phyloP scores from a whole-genome alignment of 2,113 vertebrate genomes.

The Ctenomys sociabilis region DNA sequence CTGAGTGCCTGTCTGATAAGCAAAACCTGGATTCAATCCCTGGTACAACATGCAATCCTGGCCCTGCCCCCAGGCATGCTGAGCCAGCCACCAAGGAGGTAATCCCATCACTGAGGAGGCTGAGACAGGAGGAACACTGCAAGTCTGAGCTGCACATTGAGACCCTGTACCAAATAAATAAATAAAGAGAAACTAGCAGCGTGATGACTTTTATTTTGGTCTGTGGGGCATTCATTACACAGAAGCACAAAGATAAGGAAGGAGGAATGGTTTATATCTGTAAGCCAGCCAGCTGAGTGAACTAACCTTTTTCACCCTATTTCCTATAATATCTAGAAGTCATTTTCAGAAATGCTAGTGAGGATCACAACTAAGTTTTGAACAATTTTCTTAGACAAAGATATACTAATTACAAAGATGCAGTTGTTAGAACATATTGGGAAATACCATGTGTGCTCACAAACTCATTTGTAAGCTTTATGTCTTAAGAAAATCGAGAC shows the following conservation, averaged over 20 bases:
- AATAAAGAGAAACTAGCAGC: neutral
- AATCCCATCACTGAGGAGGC: too few species aligned
- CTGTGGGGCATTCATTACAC: neutral
- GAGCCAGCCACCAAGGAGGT: too few species aligned
- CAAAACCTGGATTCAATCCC: too few species aligned
- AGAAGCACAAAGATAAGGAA: conserved; percentile 34
- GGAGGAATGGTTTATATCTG: neutral
- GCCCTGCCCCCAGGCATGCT: too few species aligned
- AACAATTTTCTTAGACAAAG: neutral
- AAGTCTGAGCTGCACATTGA: too few species aligned
- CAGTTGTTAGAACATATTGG: conserved; percentile 27
- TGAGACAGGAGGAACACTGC: too few species aligned
- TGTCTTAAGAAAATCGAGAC: conserved; percentile 12
- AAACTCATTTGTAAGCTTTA: conserved; percentile 43
- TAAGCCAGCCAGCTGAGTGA: neutral
- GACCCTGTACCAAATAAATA: too few species aligned
- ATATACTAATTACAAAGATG: conserved; percentile 6
- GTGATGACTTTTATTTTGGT: conserved; percentile 6
- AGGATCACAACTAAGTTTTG: conserved; percentile 8
- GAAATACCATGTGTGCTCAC: conserved; percentile 21
- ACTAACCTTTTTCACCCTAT: conserved; percentile 6
- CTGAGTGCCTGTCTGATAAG: too few species aligned
- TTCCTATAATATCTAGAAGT: conserved; percentile 53
- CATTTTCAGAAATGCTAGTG: neutral
- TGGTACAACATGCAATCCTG: too few species aligned